These are phyloP conservation scores for Heterotis niloticus DNA, from an alignment of 2,113 vertebrate genomes.

Conservation along the genomic window DNA sequence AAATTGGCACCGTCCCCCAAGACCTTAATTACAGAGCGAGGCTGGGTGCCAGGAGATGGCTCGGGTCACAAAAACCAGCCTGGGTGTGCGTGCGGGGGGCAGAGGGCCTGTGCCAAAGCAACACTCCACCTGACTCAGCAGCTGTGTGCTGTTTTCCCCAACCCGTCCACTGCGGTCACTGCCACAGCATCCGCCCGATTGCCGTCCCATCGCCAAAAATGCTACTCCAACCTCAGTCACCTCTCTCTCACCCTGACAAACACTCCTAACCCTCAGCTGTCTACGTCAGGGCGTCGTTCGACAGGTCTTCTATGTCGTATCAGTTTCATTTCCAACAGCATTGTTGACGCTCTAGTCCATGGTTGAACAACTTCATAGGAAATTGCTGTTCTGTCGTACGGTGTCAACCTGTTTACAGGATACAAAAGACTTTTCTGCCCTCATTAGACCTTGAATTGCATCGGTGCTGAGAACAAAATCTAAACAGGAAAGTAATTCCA, in stretches of 20 bases:
- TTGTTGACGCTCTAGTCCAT: no score
- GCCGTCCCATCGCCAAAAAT: no score
- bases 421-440: no score
- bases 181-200: background rate
- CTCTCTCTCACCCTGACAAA: background rate
- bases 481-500: no score
- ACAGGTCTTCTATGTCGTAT: background rate
- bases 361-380: no score
- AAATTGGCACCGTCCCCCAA: background rate
- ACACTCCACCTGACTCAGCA: slow-evolving; percentile 15
- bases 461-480: no score
- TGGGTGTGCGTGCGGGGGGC: background rate
- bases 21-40: slow-evolving; percentile 14
- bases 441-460: no score
- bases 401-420: no score
- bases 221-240: background rate
- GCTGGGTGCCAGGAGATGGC: background rate
- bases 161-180: slow-evolving; percentile 14
- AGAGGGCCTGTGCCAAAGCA: background rate
- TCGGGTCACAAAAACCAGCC: slow-evolving; percentile 1
- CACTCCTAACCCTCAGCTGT: background rate
- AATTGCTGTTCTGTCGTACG: no score
- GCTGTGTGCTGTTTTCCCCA: background rate
- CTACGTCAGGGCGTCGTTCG: background rate
- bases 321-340: no score